Base-by-base conservation (phyloP, 2,113 vertebrate species). In the Chionis minor region DNA sequence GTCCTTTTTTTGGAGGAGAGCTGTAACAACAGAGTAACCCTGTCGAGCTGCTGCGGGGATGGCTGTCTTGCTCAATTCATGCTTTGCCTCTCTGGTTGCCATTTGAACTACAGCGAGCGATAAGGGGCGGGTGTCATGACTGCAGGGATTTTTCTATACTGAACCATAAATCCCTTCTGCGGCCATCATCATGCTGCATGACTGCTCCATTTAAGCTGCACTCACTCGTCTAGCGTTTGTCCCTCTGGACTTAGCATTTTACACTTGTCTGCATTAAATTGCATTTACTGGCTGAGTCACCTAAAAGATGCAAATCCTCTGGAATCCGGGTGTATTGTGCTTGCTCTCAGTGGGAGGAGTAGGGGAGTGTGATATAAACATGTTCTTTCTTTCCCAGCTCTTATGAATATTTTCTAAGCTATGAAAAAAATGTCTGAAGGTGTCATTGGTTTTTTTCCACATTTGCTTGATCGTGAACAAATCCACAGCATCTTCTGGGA, bases 291-390 rank as follows among this genome's bases (percentile, higher is more conserved):
- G 19, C 88, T 86, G 90, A 95, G 85, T 81, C 93, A 58, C 93
- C 85, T 62, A 27, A 86, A 95, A 89, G 92, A 95, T 95, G 85
- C 88, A 90, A 88, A 96, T 95, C 90, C 88, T 63, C 63, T 35
- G 61, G 24, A 81, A 92, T 90, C 67, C 0, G 15, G 19, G 47
- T 15, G 58, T 54, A 28, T 77, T 92, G 81, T 82, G 70, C 30
- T 49, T 12, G 35, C 70, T 92, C 18, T 30, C 10, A 3, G 44
- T 21, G 77, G 67, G 59, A 65, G 49, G 54, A 83, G 61, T 5
- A 72, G 81, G 40, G 67, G 72, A 63, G 32, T 14, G 45, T 14
- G 61, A n/a, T 70, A 61, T 0, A 63, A 94, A 56, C 32, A 20
- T 32, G 10, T 47, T 69, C 56, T 59, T 80, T 69, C 32, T 77